These are phyloP conservation scores for Poeciliopsis prolifica DNA, from an alignment of 2,113 vertebrate genomes.

Conservation along the genomic window DNA sequence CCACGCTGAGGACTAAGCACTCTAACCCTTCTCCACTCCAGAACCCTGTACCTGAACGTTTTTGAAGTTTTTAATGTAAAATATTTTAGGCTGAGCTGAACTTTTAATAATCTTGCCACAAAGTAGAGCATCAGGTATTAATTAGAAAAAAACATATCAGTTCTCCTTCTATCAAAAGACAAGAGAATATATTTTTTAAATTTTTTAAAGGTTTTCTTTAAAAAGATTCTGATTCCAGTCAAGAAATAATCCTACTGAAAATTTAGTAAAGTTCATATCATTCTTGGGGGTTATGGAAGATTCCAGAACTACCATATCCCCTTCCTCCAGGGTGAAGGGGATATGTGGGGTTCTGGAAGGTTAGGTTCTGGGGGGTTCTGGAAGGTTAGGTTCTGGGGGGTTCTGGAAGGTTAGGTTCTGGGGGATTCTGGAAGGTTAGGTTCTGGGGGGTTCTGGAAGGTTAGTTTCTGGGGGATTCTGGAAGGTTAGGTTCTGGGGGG, in stretches of 20 bases:
- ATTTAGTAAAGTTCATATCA: too few species aligned
- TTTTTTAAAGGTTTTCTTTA: too few species aligned
- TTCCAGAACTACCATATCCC: background rate
- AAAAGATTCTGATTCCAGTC: too few species aligned
- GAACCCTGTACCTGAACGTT: background rate
- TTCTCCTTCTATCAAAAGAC: background rate
- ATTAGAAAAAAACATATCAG: background rate
- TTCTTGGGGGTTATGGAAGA: background rate
- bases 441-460: slow-evolving; percentile 13
- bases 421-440: too few species aligned
- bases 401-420: slow-evolving; percentile 16
- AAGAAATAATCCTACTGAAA: too few species aligned
- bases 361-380: background rate
- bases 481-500: slow-evolving; percentile 7
- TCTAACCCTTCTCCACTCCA: too few species aligned
- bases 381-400: slow-evolving; percentile 7
- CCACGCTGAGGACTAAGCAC: too few species aligned
- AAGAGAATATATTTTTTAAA: too few species aligned
- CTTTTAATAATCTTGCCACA: background rate
- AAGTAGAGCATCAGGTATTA: background rate
- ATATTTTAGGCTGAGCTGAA: background rate
- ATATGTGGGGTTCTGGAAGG: slow-evolving; percentile 10
- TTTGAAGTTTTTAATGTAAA: background rate
- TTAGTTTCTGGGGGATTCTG: background rate
- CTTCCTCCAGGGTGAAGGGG: background rate